These are phyloP conservation scores for Campoplex capitator DNA, from an alignment of 2,888 invertebrate genomes.

Conservation along the genomic window DNA sequence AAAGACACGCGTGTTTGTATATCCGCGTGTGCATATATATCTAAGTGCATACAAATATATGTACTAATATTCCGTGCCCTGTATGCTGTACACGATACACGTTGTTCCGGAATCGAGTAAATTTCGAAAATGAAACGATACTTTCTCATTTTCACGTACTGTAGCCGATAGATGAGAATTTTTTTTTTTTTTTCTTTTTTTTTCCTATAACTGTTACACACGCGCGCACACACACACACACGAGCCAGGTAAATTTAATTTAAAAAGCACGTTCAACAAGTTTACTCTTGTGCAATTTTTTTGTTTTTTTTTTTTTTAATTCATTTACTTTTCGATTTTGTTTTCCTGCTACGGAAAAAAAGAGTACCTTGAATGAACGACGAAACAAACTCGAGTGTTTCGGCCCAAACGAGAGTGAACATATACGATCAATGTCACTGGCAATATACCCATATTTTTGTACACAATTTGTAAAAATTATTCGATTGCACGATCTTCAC, in stretches of 20 bases:
- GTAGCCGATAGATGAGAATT: not conserved
- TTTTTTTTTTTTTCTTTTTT: not conserved
- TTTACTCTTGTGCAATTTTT: not conserved
- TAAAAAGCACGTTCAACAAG: slow-evolving; percentile 16
- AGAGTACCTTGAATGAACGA: not conserved
- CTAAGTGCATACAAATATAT: slow-evolving; percentile 2
- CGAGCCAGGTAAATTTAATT: slow-evolving; percentile 19
- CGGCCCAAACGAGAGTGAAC: not conserved
- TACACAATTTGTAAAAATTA: not conserved
- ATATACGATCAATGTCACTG: not conserved
- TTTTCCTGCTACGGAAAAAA: not conserved
- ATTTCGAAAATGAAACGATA: slow-evolving; percentile 42
- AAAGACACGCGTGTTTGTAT: not conserved
- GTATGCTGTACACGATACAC: slow-evolving; percentile 14
- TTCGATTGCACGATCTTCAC: not conserved
- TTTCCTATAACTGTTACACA: not conserved
- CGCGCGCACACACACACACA: not conserved
- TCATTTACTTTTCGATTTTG: not conserved
- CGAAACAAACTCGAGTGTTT: not conserved
- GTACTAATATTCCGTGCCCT: slow-evolving; percentile 37
- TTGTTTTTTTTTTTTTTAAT: not conserved
- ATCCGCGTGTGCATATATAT: not conserved
- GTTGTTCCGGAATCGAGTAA: slow-evolving; percentile 23
- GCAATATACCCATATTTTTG: not conserved
- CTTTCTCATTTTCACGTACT: slow-evolving; percentile 31